Evolutionary conservation across 2,797 vertebrate genomes (phyloP).

Genomic region (Chloroceryle inda): DNA sequence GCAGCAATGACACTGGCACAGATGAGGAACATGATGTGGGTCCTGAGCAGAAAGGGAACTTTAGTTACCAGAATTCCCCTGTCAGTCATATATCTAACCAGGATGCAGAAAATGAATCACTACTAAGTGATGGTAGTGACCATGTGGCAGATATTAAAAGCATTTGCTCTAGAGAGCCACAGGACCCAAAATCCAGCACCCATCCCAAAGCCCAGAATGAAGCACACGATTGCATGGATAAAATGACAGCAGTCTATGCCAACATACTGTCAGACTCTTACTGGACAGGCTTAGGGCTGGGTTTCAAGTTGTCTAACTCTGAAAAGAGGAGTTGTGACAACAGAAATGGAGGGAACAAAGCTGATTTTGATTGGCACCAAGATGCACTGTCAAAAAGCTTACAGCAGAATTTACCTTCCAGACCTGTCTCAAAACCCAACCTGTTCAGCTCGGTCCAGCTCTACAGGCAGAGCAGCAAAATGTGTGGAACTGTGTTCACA

Average conservation of each 20-base stretch:
- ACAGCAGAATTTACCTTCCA: slow-evolving; percentile 92
- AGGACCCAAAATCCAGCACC: slow-evolving; percentile 81
- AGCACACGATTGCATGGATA: slow-evolving; percentile 92
- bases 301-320: slow-evolving; percentile 90
- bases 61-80: slow-evolving; percentile 97
- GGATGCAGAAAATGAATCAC: slow-evolving; percentile 93
- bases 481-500: slow-evolving; percentile 93
- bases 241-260: slow-evolving; percentile 97
- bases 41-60: slow-evolving; percentile 91
- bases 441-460: slow-evolving; percentile 98
- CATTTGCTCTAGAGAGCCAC: slow-evolving; percentile 86
- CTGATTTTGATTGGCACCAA: slow-evolving; percentile 98
- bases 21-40: slow-evolving; percentile 92
- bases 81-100: slow-evolving; percentile 94
- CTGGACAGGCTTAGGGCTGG: slow-evolving; percentile 94
- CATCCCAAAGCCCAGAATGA: slow-evolving; percentile 87
- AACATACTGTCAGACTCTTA: slow-evolving; percentile 98
- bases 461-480: slow-evolving; percentile 94
- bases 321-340: slow-evolving; percentile 93
- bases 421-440: slow-evolving; percentile 92
- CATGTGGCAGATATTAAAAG: slow-evolving; percentile 93
- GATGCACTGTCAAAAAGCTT: slow-evolving; percentile 96
- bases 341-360: slow-evolving; percentile 91
- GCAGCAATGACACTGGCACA: slow-evolving; percentile 89
- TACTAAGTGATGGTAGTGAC: slow-evolving; percentile 93